Conservation (phyloP, 2,113 vertebrate genomes). For the Willisornis vidua region DNA sequence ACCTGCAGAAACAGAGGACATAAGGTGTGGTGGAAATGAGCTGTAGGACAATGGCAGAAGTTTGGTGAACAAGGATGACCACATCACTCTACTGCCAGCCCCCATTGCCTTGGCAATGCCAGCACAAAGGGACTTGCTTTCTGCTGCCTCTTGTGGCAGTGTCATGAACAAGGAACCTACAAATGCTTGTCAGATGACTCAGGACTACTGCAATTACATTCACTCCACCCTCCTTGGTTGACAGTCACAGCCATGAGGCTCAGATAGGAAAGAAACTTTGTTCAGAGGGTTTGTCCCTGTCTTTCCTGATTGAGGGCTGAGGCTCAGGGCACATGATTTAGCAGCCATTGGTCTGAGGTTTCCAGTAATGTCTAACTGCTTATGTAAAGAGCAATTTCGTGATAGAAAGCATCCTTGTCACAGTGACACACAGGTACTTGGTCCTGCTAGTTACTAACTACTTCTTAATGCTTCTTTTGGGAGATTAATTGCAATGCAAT, state of each 20-base stretch:
- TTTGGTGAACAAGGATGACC: not conserved
- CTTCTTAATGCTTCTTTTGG: not conserved
- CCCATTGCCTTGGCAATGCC: not conserved
- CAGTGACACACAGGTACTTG: not conserved
- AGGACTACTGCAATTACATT: not conserved
- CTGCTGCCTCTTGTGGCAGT: not conserved
- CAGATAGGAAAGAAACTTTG: not conserved
- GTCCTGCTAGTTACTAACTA: not conserved
- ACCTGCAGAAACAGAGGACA: slow-evolving; percentile 71
- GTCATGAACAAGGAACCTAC: not conserved
- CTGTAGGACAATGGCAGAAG: not conserved
- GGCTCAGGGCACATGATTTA: not conserved
- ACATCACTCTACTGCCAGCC: not conserved
- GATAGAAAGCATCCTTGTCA: not conserved
- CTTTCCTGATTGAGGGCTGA: not conserved
- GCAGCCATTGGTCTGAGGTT: not conserved
- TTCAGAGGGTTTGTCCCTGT: not conserved
- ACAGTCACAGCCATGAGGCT: not conserved
- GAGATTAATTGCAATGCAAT: not conserved
- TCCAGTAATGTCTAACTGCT: not conserved
- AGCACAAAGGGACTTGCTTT: not conserved
- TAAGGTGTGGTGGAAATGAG: not conserved
- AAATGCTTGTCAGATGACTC: not conserved
- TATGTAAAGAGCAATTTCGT: not conserved
- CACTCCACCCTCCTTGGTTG: not conserved